These are phyloP conservation scores for Hippocampus comes DNA, from an alignment of 2,113 vertebrate species.

Conservation along the genomic window DNA sequence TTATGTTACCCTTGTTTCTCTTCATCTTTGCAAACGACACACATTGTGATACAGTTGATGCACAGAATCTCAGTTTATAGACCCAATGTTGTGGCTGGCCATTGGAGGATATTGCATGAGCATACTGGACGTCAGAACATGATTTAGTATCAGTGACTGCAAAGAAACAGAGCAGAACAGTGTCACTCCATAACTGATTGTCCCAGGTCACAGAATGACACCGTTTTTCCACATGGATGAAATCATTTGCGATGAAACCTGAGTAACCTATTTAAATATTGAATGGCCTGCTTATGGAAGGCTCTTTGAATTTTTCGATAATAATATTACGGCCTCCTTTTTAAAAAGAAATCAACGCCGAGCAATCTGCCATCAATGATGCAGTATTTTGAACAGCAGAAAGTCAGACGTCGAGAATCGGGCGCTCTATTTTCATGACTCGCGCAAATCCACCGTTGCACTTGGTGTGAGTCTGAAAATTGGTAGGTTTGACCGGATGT, in stretches of 20 bases:
- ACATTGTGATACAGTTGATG: neutral
- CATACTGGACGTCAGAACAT: neutral
- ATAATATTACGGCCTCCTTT: too few relatives aligned
- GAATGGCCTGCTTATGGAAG: neutral
- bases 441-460: too few relatives aligned
- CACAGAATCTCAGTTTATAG: neutral
- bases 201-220: constrained; percentile 1
- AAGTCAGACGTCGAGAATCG: too few relatives aligned
- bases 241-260: neutral
- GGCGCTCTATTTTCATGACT: too few relatives aligned
- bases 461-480: too few relatives aligned
- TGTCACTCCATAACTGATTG: constrained; percentile 3
- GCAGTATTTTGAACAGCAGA: too few relatives aligned
- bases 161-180: constrained; percentile 4
- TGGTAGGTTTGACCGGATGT: too few relatives aligned
- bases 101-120: neutral
- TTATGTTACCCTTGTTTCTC: neutral
- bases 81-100: neutral
- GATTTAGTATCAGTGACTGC: neutral
- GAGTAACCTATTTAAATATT: neutral
- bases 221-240: neutral
- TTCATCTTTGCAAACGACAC: neutral
- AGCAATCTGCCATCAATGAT: too few relatives aligned
- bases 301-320: too few relatives aligned
- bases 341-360: too few relatives aligned